Evolutionary conservation across 2,797 vertebrate species (phyloP).

Genomic region (Scolopax bukidnonensis): DNA sequence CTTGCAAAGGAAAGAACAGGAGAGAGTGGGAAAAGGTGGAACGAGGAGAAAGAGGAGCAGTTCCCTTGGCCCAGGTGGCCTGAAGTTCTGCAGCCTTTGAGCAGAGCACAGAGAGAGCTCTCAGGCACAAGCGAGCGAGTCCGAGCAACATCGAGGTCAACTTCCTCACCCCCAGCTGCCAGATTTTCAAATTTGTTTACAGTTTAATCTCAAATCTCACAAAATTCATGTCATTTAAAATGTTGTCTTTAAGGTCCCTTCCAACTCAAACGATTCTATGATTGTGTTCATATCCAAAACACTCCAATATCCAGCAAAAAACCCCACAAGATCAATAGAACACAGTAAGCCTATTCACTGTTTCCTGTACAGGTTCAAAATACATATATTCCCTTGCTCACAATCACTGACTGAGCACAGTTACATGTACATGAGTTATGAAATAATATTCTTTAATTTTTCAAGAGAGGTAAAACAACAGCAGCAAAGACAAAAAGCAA

Average conservation of each 20-base stretch:
- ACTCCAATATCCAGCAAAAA: not conserved
- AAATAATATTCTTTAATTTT: not conserved
- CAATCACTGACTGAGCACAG: not conserved
- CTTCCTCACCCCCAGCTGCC: not conserved
- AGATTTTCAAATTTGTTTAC: not conserved
- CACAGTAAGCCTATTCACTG: not conserved
- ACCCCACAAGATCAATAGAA: not conserved
- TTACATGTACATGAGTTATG: not conserved
- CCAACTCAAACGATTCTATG: too few relatives aligned
- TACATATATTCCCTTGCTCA: not conserved
- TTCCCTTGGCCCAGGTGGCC: not conserved
- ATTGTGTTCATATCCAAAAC: not conserved
- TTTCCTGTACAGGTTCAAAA: not conserved
- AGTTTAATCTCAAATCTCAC: not conserved
- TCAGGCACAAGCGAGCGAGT: not conserved
- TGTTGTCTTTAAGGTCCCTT: not conserved
- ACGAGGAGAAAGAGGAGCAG: not conserved
- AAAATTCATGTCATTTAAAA: not conserved
- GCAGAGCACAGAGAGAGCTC: not conserved
- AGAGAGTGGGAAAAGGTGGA: not conserved
- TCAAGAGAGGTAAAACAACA: not conserved
- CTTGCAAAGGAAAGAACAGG: not conserved
- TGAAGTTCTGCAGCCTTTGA: not conserved
- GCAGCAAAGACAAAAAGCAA: not conserved
- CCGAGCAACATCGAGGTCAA: not conserved